Evolutionary conservation across 2,888 invertebrate species (phyloP), one percentile per base, ranked within the genome.

Genomic region (Ornithoptera alexandrae): DNA sequence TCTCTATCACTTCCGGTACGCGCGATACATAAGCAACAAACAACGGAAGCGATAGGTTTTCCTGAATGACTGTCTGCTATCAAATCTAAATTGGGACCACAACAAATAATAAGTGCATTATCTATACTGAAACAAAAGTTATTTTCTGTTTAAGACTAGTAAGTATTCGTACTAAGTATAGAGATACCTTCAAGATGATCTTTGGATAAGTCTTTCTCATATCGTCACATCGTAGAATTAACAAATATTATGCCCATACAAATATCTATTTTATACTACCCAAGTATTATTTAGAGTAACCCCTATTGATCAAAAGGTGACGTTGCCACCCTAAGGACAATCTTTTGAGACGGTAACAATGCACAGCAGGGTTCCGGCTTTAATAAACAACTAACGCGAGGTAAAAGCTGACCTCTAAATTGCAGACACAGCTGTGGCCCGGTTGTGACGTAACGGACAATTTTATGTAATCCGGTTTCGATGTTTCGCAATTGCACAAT

Each of bases 401-500:
- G 61, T 56, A 46, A 67, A 67, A 67, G 57, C 53, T 62, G 68
- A 60, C 64, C 60, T 64, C 59, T 60, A 60, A 65, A 65, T 24
- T 30, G 68, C 63, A 46, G 63, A 64, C 63, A 53, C 50, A 18
- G 58, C 39, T 18, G 24, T 64, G 63, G 59, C 57, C 63, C 57
- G 60, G 53, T 65, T 69, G 64, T 60, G 46, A 64, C 68, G 68
- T 60, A 64, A 68, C 53, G 42, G 22, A 59, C 60, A 64, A 69
- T 69, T 69, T 65, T 69, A 69, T 69, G 53, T 69, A 69, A 69
- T 69, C 64, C 60, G 60, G 22, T 63, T 58, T 60, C 63, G 68
- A 53, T 42, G 57, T 65, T 65, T 66, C 60, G 17, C 39, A 17
- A 46, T 64, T 68, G 63, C 63, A 59, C 63, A 64, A 68, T 59